A percentile compares a stretch with the other conserved stretches of the same genome.
These are phyloP conservation scores for Saturnia pavonia DNA, from an alignment of 2,888 invertebrate species.

Conservation along the genomic window DNA sequence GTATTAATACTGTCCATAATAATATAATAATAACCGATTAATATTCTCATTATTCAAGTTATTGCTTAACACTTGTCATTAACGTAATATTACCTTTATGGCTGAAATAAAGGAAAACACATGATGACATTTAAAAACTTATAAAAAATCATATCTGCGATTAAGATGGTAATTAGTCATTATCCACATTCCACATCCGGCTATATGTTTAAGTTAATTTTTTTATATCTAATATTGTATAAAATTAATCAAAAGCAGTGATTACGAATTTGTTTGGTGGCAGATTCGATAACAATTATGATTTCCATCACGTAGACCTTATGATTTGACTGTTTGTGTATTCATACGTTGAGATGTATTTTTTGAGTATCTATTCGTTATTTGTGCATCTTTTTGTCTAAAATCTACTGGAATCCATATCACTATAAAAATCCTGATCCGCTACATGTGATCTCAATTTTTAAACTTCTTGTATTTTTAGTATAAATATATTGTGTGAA, in stretches of 20 bases:
- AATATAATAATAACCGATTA: too few relatives aligned
- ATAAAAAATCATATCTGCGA: background rate
- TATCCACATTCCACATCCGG: background rate
- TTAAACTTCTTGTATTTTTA: too few relatives aligned
- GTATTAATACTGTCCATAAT: background rate
- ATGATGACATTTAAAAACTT: background rate
- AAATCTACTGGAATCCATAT: background rate
- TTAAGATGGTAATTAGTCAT: background rate
- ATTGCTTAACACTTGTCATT: background rate
- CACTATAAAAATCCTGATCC: background rate
- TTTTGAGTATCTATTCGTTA: background rate
- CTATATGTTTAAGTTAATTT: background rate
- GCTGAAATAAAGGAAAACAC: background rate
- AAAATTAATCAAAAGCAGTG: background rate
- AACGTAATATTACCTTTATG: background rate
- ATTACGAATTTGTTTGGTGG: background rate
- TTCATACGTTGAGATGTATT: background rate
- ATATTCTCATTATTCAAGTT: background rate
- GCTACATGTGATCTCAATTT: too few relatives aligned
- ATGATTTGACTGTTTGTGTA: background rate
- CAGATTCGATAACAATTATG: background rate
- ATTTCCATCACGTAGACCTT: background rate
- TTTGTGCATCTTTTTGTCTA: background rate
- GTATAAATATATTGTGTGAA: too few relatives aligned
- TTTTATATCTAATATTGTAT: background rate